A percentile compares a stretch with the other conserved stretches of the same genome.
Conservation (phyloP, 2,797 vertebrate genomes). For the Aphelocoma californica region DNA sequence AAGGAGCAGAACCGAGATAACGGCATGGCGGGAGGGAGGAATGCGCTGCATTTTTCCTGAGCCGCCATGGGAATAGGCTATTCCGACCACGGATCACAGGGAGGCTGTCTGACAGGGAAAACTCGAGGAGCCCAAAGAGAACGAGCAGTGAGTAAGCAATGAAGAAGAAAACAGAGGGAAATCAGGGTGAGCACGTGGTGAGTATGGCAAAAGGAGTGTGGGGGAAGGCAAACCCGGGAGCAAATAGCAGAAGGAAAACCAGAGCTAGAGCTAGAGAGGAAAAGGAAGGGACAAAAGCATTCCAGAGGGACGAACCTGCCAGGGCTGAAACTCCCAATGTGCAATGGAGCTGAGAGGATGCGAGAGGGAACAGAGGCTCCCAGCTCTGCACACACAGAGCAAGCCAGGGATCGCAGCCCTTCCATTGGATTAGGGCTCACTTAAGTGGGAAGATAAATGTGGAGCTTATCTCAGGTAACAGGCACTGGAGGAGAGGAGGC, state of each 20-base stretch:
- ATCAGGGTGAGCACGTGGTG: background rate
- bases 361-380: background rate
- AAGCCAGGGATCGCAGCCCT: background rate
- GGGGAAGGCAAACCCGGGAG: background rate
- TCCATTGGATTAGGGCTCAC: background rate
- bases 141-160: background rate
- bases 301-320: background rate
- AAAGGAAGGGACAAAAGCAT: background rate
- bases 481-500: background rate
- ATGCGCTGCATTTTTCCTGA: background rate
- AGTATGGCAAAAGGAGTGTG: background rate
- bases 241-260: background rate
- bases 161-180: background rate
- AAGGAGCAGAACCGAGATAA: slow-evolving; percentile 2
- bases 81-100: fast-evolving
- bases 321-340: background rate
- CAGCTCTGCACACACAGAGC: background rate
- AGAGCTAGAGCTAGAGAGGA: background rate
- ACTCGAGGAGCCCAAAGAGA: background rate
- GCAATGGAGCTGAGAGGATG: background rate
- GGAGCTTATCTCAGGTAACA: background rate
- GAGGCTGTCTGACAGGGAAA: background rate
- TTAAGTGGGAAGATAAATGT: background rate
- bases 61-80: background rate
- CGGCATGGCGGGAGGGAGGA: background rate